Conservation (phyloP, 2,113 vertebrate genomes). For the Heteronetta atricapilla region DNA sequence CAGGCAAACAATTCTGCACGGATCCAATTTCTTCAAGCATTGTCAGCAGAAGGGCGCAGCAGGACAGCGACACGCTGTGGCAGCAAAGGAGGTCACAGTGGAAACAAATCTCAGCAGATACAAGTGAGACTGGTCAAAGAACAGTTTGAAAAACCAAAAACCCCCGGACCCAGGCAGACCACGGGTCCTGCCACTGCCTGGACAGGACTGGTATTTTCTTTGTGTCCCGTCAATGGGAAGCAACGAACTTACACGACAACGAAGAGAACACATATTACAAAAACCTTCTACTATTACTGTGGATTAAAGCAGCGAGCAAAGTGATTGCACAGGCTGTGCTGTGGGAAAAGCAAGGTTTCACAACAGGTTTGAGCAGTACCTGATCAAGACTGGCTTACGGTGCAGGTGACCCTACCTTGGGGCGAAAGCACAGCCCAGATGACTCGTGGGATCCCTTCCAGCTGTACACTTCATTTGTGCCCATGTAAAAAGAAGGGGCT, state of each 20-base stretch:
- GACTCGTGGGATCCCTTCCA: neutral
- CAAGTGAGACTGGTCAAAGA: neutral
- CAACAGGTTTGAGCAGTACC: neutral
- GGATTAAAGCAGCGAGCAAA: neutral
- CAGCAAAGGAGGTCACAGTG: neutral
- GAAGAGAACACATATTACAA: neutral
- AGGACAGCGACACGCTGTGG: neutral
- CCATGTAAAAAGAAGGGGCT: neutral
- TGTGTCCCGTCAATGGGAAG: neutral
- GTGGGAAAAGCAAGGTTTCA: neutral
- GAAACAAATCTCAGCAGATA: neutral
- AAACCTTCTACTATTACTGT: neutral
- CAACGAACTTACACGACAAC: neutral
- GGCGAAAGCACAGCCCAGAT: neutral
- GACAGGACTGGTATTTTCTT: neutral
- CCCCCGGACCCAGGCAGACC: neutral
- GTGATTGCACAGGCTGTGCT: neutral
- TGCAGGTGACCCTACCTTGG: neutral
- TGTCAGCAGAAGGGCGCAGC: neutral
- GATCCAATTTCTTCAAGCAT: neutral
- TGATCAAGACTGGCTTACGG: neutral
- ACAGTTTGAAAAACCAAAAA: neutral
- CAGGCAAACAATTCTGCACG: neutral
- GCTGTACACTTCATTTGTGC: neutral
- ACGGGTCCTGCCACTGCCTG: no score